Conservation (phyloP, 2,113 vertebrate species). For the Eudyptes chrysolophus region DNA sequence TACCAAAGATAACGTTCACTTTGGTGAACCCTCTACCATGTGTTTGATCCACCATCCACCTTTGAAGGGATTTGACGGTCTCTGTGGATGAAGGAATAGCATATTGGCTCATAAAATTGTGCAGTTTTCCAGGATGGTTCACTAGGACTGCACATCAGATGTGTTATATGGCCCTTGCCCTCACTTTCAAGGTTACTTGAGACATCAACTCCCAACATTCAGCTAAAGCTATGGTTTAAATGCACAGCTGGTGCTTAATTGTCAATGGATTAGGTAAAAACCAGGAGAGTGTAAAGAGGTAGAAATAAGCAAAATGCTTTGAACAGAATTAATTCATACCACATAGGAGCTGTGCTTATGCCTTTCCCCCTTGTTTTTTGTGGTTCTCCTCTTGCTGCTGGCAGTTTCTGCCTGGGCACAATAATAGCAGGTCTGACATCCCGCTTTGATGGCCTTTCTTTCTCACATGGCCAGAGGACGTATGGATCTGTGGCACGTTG, state of each 20-base stretch:
- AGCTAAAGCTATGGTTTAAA: background rate
- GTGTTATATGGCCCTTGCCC: background rate
- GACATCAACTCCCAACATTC: background rate
- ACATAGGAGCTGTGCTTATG: background rate
- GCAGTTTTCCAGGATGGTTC: background rate
- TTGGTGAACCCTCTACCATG: background rate
- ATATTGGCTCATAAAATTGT: background rate
- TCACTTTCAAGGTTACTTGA: background rate
- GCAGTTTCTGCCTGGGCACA: background rate
- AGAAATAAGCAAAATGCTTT: background rate
- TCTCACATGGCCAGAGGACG: rapidly evolving
- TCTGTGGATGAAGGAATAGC: background rate
- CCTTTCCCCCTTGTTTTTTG: background rate
- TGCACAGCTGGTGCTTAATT: background rate
- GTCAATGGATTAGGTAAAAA: background rate
- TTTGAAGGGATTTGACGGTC: background rate
- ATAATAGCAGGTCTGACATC: background rate
- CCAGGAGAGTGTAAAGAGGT: background rate
- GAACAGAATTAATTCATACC: background rate
- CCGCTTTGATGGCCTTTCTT: background rate
- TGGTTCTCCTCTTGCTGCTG: background rate
- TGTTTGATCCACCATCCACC: background rate
- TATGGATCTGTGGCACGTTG: no score
- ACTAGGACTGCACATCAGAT: background rate
- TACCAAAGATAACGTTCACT: background rate